Evolutionary conservation across 1,140 invertebrate genomes (phyloP), one percentile per base, ranked within the genome.

Genomic region (Drosophila ironensis): DNA sequence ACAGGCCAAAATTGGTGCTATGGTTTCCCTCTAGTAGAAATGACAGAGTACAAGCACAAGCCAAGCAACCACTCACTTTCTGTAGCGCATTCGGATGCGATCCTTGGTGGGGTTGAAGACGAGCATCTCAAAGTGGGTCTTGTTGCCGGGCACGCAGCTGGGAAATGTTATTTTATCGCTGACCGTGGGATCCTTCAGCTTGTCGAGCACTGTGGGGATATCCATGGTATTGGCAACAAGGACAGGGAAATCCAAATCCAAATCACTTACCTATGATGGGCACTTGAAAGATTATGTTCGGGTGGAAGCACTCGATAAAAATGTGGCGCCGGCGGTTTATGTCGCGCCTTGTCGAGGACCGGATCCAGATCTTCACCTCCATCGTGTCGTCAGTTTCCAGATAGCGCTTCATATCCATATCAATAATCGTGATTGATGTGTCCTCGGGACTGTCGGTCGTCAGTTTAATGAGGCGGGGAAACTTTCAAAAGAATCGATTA

Each of bases 241-340:
- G n/a, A n/a, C n/a, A n/a, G n/a, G n/a, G n/a, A n/a, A n/a, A n/a
- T n/a, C n/a, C n/a, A n/a, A 8, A 9, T 8, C 14, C 2, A 0
- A 11, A 2, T 25, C 4, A 5, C 5, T 24, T 51, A 78, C 74
- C 72, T 27, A 89, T 68, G 0, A 88, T 89, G 12, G 87, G 87
- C 22, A 89, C 72, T 69, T 89, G 61, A n/a, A 88, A 86, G 5
- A 56, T 86, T 3, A 89, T 78, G 16, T 87, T 86, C 0, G 87
- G 87, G 56, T 89, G 87, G 28, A 56, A 71, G 3, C 57, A 68
- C 20, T 86, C 54, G 1, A 89, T 30, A 7, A 59, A 67, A 14
- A 89, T 68, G 28, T 74, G 60, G 9, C 87, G 77, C 0, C 56
- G 42, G 0, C 71, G 52, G 41, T 81, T 86, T 0, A 87, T 77